Conservation (phyloP, 2,888 invertebrate genomes). For the Cataglyphis altisquamis region DNA sequence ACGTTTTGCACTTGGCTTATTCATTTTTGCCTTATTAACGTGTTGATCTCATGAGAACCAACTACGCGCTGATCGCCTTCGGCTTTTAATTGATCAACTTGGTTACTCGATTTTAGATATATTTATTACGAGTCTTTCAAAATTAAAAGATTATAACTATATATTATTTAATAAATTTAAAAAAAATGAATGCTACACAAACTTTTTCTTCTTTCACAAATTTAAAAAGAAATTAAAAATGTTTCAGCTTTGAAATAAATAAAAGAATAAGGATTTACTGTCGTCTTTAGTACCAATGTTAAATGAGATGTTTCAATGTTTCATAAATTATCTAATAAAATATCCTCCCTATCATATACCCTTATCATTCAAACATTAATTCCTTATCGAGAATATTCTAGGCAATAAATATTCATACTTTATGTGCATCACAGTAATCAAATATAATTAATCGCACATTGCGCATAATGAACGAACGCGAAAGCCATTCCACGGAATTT, state of each 20-base stretch:
- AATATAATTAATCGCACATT: not conserved
- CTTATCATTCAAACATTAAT: not conserved
- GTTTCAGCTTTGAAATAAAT: not conserved
- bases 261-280: not conserved
- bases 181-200: not conserved
- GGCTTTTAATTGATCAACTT: conserved; percentile 63
- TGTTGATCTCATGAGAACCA: conserved; percentile 60
- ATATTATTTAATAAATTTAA: not conserved
- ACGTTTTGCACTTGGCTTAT: conserved; percentile 67
- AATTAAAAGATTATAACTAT: not conserved
- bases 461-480: not conserved
- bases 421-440: not conserved
- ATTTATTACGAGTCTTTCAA: not conserved
- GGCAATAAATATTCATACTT: conserved; percentile 21
- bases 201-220: not conserved
- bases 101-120: not conserved
- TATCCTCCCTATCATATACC: not conserved
- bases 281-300: not conserved
- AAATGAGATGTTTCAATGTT: not conserved
- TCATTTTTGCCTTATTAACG: conserved; percentile 71
- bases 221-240: not conserved
- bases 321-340: not conserved
- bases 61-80: conserved; percentile 38
- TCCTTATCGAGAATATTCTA: not conserved
- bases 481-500: conserved; percentile 9